phyloP scores from a whole-genome alignment of 2,113 vertebrate genomes.

The Paratilapia polleni region DNA sequence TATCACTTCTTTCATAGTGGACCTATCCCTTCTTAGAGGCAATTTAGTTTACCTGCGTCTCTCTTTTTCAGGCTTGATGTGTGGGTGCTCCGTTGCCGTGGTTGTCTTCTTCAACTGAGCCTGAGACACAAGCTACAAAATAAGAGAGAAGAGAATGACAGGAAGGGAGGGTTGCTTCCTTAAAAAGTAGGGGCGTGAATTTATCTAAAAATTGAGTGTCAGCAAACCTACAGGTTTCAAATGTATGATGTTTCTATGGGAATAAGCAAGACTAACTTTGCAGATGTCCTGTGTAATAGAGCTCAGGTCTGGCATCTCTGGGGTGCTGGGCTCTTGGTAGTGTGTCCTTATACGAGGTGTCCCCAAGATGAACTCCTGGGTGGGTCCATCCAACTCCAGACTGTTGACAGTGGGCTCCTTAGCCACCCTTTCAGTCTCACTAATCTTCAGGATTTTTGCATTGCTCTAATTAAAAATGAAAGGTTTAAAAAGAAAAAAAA shows the following conservation, averaged over 20 bases:
- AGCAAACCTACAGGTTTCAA: not conserved
- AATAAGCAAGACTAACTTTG: conserved; percentile 67
- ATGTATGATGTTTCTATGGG: not conserved
- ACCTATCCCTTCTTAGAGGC: not conserved
- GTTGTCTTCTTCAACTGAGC: conserved; percentile 53
- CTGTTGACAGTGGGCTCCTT: not conserved
- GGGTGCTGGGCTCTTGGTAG: conserved; percentile 69
- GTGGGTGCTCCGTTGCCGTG: not conserved
- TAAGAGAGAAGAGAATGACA: not conserved
- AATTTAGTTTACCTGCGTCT: conserved; percentile 48
- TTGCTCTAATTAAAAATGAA: conserved; percentile 40
- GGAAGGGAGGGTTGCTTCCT: too few relatives aligned
- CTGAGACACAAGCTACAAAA: conserved; percentile 70
- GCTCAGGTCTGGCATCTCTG: conserved; percentile 82
- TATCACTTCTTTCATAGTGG: not conserved
- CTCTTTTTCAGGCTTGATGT: conserved; percentile 37
- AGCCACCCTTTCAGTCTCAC: not conserved
- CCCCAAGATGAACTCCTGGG: conserved; percentile 71
- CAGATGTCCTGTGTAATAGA: conserved; percentile 81
- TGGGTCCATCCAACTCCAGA: conserved; percentile 59
- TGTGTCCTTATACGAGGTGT: conserved; percentile 63
- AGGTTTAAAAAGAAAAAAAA: too few relatives aligned
- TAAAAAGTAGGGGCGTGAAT: not conserved
- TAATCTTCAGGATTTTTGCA: not conserved
- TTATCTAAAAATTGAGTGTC: not conserved